These are phyloP conservation scores for Hyperoodon ampullatus DNA, from an alignment of 2,113 vertebrate species.

Conservation along the genomic window DNA sequence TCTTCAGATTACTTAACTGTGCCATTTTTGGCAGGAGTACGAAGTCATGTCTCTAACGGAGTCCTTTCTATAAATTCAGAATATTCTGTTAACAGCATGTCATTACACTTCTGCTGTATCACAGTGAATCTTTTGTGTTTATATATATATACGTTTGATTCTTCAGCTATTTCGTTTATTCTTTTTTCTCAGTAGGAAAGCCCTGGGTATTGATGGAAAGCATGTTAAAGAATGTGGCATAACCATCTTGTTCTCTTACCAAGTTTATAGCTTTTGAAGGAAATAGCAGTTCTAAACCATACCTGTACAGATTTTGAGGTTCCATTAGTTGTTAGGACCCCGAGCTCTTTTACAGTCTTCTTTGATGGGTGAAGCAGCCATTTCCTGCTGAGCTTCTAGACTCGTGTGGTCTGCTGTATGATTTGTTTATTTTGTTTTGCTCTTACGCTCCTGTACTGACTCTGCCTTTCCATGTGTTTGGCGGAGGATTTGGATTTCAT, in stretches of 20 bases:
- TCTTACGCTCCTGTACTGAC: neutral
- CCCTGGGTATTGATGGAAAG: conserved; percentile 28
- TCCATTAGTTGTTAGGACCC: conserved; percentile 25
- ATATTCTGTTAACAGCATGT: conserved; percentile 55
- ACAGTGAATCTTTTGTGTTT: conserved; percentile 53
- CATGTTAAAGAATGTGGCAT: neutral
- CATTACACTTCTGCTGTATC: conserved; percentile 8
- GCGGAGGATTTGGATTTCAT: conserved; percentile 18
- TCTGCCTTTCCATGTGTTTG: conserved; percentile 23
- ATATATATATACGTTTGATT: neutral
- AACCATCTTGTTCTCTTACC: neutral
- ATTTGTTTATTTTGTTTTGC: conserved; percentile 55
- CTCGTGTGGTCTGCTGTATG: neutral
- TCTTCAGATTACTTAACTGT: conserved; percentile 27
- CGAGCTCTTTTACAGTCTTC: neutral
- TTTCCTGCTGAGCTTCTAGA: conserved; percentile 24
- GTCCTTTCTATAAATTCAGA: conserved; percentile 37
- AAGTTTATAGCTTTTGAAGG: conserved; percentile 50
- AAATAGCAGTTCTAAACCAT: conserved; percentile 38
- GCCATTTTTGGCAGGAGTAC: conserved; percentile 66
- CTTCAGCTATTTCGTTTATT: neutral
- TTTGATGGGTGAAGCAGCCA: neutral
- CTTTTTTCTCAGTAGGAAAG: conserved; percentile 10
- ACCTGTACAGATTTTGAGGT: neutral
- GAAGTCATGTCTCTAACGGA: conserved; percentile 54